Percentiles rank a stretch among this genome's conserved stretches.
These are phyloP conservation scores for Pipistrellus nathusii DNA, from an alignment of 2,797 vertebrate genomes.

Conservation along the genomic window DNA sequence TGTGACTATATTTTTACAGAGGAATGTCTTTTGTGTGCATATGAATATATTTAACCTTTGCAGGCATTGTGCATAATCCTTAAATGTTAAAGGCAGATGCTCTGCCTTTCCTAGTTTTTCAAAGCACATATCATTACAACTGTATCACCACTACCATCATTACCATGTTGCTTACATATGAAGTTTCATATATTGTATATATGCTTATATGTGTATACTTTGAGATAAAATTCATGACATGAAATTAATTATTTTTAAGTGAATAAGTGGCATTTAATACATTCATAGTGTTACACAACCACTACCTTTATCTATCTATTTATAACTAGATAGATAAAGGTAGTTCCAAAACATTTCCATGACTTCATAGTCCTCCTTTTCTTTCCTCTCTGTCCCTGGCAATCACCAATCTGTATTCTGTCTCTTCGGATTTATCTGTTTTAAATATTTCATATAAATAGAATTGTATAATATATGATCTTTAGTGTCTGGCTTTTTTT, in stretches of 20 bases:
- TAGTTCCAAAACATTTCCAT: slow-evolving; percentile 49
- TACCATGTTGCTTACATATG: background rate
- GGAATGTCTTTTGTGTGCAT: background rate
- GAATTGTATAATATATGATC: background rate
- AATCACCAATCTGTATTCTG: slow-evolving; percentile 20
- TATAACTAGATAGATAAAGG: too few relatives aligned
- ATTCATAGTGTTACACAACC: background rate
- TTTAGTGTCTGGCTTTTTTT: slow-evolving; percentile 52
- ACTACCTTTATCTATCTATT: background rate
- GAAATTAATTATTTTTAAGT: slow-evolving; percentile 38
- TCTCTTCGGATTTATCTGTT: slow-evolving; percentile 22
- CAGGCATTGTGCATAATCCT: background rate
- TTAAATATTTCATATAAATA: slow-evolving; percentile 34
- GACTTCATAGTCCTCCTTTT: slow-evolving; percentile 12
- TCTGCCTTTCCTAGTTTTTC: background rate
- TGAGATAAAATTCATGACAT: slow-evolving; percentile 20
- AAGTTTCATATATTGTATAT: background rate
- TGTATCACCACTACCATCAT: background rate
- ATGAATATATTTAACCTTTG: background rate
- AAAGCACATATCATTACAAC: background rate
- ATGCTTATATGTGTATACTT: background rate
- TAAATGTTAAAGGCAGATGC: slow-evolving; percentile 11
- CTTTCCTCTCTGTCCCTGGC: background rate
- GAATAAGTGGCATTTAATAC: slow-evolving; percentile 23
- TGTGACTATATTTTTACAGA: slow-evolving; percentile 39